Conservation (phyloP, 2,113 vertebrate species). For the Platysteira castanea region DNA sequence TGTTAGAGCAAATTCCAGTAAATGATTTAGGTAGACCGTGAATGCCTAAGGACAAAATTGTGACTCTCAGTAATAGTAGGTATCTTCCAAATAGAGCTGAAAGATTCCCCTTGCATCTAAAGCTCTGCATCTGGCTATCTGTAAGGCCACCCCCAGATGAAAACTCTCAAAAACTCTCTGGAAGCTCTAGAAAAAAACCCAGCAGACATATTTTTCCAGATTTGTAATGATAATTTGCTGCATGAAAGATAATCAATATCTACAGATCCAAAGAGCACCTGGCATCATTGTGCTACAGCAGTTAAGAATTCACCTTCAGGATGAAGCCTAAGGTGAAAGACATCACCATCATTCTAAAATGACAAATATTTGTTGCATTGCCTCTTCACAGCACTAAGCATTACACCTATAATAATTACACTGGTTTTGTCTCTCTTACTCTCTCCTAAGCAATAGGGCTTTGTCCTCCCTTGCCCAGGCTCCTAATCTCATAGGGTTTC, state of each 20-base stretch:
- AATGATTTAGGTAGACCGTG: background rate
- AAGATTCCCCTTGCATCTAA: background rate
- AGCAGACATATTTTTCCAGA: background rate
- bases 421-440: background rate
- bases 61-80: background rate
- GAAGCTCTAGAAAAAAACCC: background rate
- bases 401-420: background rate
- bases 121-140: background rate
- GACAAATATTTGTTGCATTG: background rate
- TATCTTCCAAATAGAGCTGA: background rate
- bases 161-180: background rate
- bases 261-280: background rate
- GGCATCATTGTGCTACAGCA: background rate
- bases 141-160: background rate
- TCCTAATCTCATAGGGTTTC: background rate
- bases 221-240: background rate
- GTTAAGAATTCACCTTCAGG: constrained; percentile 28
- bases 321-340: constrained; percentile 3
- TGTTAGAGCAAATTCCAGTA: background rate
- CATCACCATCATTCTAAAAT: background rate
- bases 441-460: background rate
- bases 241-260: background rate
- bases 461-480: background rate
- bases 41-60: background rate
- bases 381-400: background rate